Conservation (phyloP, 2,888 invertebrate genomes). For the Chloroclystis v-ata region DNA sequence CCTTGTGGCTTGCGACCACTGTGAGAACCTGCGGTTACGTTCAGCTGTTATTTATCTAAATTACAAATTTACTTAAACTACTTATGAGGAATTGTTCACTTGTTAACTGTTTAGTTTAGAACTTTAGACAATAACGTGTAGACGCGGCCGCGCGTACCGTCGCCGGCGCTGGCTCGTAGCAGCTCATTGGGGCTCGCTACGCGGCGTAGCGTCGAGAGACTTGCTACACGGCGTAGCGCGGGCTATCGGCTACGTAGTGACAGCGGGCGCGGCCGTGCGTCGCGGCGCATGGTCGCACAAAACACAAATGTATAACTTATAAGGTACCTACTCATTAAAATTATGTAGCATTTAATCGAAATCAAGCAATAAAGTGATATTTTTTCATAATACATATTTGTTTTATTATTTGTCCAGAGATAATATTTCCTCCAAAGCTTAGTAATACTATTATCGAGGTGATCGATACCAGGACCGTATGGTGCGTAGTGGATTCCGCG, state of each 20-base stretch:
- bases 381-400: constrained; percentile 30
- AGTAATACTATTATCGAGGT: not conserved
- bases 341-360: constrained; percentile 34
- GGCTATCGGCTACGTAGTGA: not conserved
- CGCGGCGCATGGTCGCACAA: constrained; percentile 18
- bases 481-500: too few relatives aligned
- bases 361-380: constrained; percentile 61
- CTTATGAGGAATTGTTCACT: constrained; percentile 11
- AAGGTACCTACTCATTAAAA: constrained; percentile 20
- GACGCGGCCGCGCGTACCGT: constrained; percentile 1
- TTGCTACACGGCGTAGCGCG: too few relatives aligned
- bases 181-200: not conserved
- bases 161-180: constrained; percentile 1
- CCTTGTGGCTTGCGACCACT: too few relatives aligned
- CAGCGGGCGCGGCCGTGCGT: too few relatives aligned
- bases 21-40: too few relatives aligned
- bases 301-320: constrained; percentile 7
- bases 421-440: too few relatives aligned
- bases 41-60: too few relatives aligned
- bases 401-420: not conserved
- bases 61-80: too few relatives aligned
- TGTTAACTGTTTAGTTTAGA: constrained; percentile 35
- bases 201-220: not conserved
- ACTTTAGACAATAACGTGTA: constrained; percentile 36
- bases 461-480: too few relatives aligned